Base-by-base conservation (phyloP, 2,797 vertebrate species). In the Labeo calbasu region DNA sequence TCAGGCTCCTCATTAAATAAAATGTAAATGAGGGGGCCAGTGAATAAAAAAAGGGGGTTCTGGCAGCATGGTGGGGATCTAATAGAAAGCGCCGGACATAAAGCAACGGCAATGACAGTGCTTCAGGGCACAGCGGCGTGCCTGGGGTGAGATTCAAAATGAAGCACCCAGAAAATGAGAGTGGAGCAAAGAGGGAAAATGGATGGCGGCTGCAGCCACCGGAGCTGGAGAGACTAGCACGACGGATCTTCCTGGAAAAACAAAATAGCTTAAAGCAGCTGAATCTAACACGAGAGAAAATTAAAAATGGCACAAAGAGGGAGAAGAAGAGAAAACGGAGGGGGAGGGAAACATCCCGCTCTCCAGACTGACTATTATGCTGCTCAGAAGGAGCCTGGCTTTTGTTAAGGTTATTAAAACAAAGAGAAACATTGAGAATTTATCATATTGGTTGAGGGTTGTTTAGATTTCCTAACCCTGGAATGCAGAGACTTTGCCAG, bases 1-100 rank as follows among this genome's bases (percentile, higher is more conserved):
- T 91, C 90, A 89, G 91, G 86, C 88, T 88, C 86, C 90, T 91
- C 89, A 89, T 91, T 91, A 91, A 91, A 91, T 90, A 85, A 91
- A 89, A 91, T 91, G 90, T 84, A 91, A 90, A 91, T 91, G 90
- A 88, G 83, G 75, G 73, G 65, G 71, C 43, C 23, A 69, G 79
- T 65, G 87, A 88, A 88, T 89, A 86, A 88, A 88, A 83, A 63
- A 79, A 36, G 76, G 73, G 83, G 66, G 76, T 32, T 84, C 85
- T 90, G 87, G 82, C 86, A 87, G 89, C 79, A 83, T 85, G 77
- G 87, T 19, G n/a, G 87, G 88, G 85, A 90, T 89, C 86, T 90
- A 88, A 91, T 90, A 89, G 86, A 86, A 88, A 89, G 87, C 48
- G 40, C 79, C 71, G 88, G 88, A 86, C 90, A 88, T 91, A 91